Conservation (phyloP, 2,113 vertebrate species). For the Apteryx owenii region DNA sequence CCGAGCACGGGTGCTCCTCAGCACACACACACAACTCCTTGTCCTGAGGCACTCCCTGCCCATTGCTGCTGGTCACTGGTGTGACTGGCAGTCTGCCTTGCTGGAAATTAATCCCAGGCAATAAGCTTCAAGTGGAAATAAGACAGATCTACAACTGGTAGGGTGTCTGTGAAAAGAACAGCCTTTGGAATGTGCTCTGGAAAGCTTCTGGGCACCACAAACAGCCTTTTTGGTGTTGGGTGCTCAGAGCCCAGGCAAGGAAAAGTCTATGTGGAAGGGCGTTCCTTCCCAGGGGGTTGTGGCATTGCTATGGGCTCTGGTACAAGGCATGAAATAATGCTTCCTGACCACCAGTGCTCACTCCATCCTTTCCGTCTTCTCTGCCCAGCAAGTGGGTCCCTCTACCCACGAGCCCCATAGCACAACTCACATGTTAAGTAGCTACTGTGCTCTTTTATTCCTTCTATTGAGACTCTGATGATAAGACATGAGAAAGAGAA, state of each 20-base stretch:
- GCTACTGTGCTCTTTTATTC: not conserved
- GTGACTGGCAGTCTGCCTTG: not conserved
- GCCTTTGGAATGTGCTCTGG: not conserved
- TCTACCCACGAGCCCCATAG: not conserved
- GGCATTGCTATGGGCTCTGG: not conserved
- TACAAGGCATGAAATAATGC: not conserved
- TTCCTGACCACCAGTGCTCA: rapidly evolving
- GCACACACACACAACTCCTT: not conserved
- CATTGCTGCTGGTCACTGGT: too few species aligned
- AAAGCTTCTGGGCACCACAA: not conserved
- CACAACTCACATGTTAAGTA: not conserved
- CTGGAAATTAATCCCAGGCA: not conserved
- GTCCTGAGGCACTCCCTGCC: too few species aligned
- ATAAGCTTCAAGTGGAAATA: not conserved
- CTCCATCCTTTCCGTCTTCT: not conserved
- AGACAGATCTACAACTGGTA: not conserved
- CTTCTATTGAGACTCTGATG: not conserved
- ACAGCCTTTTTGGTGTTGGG: not conserved
- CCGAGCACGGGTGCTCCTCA: not conserved
- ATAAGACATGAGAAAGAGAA: not conserved
- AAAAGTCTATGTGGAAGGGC: not conserved
- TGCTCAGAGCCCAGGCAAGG: not conserved
- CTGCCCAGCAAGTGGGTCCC: rapidly evolving
- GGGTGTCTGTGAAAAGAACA: not conserved
- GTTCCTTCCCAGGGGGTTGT: rapidly evolving